Conservation (phyloP, 2,888 invertebrate genomes). For the Cryptus viduatorius region DNA sequence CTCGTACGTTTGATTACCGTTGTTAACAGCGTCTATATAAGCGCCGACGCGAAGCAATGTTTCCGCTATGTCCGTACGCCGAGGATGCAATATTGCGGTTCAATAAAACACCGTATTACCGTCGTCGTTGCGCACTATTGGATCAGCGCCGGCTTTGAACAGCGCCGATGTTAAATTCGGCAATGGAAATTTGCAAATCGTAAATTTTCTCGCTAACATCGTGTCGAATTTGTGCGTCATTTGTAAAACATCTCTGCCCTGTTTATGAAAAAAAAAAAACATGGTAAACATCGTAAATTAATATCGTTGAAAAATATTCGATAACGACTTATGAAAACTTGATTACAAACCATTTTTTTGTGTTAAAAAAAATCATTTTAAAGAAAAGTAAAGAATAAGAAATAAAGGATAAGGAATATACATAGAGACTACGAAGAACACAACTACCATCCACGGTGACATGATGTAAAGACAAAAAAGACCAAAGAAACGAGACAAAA, state of each 20-base stretch:
- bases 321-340: no score
- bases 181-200: slow-evolving; percentile 90
- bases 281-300: no score
- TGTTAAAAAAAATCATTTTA: slow-evolving; percentile 76
- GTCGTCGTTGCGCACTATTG: slow-evolving; percentile 91
- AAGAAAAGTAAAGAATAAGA: slow-evolving; percentile 86
- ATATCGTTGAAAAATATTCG: not conserved
- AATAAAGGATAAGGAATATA: no score
- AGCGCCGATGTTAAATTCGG: slow-evolving; percentile 90
- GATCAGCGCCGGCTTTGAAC: slow-evolving; percentile 93
- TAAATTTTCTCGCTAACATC: slow-evolving; percentile 89
- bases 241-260: slow-evolving; percentile 91
- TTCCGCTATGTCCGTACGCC: slow-evolving; percentile 86
- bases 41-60: slow-evolving; percentile 93
- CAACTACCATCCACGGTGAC: no score
- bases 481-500: no score
- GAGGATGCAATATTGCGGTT: slow-evolving; percentile 91
- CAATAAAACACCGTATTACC: slow-evolving; percentile 96
- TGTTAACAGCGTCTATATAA: slow-evolving; percentile 93
- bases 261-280: slow-evolving; percentile 70
- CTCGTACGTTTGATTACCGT: slow-evolving; percentile 91
- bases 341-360: not conserved
- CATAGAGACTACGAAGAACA: no score
- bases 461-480: no score
- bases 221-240: slow-evolving; percentile 94